These are phyloP conservation scores for Epinotia demarniana DNA, from an alignment of 2,888 invertebrate species.

Conservation along the genomic window DNA sequence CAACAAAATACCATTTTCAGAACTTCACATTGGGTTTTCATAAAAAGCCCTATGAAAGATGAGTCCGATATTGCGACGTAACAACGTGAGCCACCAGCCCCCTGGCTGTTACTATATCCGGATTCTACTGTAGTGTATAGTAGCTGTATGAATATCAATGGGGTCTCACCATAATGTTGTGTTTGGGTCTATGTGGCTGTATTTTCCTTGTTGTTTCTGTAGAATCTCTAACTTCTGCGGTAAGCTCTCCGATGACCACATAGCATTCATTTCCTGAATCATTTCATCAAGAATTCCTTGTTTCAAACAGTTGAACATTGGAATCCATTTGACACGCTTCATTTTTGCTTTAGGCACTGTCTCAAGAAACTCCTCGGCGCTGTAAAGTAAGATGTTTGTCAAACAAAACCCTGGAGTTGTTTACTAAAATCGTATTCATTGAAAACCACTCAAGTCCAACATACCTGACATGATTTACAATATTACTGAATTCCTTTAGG, in stretches of 20 bases:
- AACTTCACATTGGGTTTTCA: too few relatives aligned
- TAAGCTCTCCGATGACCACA: conserved; percentile 81
- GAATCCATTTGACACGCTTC: conserved; percentile 75
- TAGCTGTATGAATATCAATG: neutral
- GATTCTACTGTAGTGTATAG: neutral
- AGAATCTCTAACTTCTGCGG: conserved; percentile 69
- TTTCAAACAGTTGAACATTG: conserved; percentile 75
- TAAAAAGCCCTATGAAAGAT: too few relatives aligned
- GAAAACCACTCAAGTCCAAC: conserved; percentile 35
- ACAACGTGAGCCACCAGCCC: too few relatives aligned
- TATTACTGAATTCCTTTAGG: conserved; percentile 75
- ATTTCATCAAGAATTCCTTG: conserved; percentile 74
- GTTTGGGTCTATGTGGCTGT: conserved; percentile 60
- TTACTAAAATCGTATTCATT: neutral
- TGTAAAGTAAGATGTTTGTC: conserved; percentile 48
- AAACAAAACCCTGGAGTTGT: neutral
- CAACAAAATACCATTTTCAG: too few relatives aligned
- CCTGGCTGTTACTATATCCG: too few relatives aligned
- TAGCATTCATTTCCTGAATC: conserved; percentile 71
- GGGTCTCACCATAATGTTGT: conserved; percentile 61
- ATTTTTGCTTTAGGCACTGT: conserved; percentile 75
- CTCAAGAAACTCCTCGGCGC: conserved; percentile 78
- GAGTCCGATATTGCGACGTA: too few relatives aligned
- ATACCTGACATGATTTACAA: conserved; percentile 73
- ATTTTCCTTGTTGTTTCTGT: conserved; percentile 75